Conservation (phyloP, 2,113 vertebrate genomes). For the Megaceryle torquata region DNA sequence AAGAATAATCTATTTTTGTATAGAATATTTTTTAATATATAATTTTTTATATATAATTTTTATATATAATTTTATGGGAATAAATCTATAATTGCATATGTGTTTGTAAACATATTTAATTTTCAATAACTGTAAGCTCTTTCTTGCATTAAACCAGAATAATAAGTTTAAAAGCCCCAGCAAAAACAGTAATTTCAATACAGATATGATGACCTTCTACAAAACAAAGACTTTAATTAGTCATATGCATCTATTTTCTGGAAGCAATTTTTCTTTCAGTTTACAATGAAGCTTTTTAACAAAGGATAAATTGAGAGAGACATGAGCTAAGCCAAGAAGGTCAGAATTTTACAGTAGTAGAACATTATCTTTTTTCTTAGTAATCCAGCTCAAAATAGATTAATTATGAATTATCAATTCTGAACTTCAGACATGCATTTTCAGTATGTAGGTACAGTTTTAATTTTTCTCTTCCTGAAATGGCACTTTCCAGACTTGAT, state of each 20-base stretch:
- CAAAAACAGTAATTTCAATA: not conserved
- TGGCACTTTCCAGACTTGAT: not conserved
- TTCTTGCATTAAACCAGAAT: not conserved
- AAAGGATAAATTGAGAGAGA: not conserved
- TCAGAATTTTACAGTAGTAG: not conserved
- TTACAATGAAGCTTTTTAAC: not conserved
- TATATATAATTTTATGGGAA: not conserved
- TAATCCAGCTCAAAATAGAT: not conserved
- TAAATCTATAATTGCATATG: not conserved
- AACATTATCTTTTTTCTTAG: not conserved
- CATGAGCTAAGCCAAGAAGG: not conserved
- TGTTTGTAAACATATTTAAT: not conserved
- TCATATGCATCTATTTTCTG: not conserved
- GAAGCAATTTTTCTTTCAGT: not conserved
- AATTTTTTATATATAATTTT: too few species aligned
- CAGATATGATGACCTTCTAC: not conserved
- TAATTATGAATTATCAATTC: not conserved
- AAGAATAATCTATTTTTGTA: too few species aligned
- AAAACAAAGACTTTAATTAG: not conserved
- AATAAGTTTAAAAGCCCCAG: not conserved
- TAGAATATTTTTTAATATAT: too few species aligned
- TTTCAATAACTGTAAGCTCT: not conserved
- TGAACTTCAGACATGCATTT: not conserved
- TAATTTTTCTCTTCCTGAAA: not conserved
- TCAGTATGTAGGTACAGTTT: not conserved